A percentile compares a stretch with the other conserved stretches of the same genome.
phyloP scores from a whole-genome alignment of 2,797 vertebrate genomes.

The Platalea minor region DNA sequence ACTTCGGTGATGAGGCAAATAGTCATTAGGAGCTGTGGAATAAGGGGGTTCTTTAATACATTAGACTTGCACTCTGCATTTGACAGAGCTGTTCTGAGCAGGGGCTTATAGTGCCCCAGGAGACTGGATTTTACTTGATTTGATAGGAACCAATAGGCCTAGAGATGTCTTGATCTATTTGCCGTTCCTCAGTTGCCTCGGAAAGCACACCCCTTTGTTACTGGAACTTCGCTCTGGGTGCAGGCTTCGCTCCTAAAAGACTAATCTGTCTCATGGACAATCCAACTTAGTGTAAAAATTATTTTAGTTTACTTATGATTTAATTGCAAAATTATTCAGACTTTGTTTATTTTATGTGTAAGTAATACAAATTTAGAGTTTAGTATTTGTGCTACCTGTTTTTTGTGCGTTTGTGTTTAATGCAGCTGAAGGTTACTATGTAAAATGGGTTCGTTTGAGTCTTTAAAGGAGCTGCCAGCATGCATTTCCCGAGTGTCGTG shows the following conservation, averaged over 20 bases:
- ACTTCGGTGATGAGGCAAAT: not conserved
- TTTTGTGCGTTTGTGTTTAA: not conserved
- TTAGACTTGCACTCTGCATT: not conserved
- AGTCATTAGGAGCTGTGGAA: not conserved
- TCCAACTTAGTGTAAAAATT: not conserved
- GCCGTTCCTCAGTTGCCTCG: not conserved
- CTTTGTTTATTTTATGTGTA: not conserved
- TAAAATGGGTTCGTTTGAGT: conserved; percentile 38
- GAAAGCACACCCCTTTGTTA: not conserved
- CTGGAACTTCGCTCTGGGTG: not conserved
- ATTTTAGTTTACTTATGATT: not conserved
- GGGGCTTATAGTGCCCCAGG: not conserved
- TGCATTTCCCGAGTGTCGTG: conserved; percentile 5
- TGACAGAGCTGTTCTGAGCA: not conserved
- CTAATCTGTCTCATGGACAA: not conserved
- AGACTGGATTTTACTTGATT: not conserved
- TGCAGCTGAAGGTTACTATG: conserved; percentile 37
- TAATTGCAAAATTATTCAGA: not conserved
- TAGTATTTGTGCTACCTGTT: not conserved
- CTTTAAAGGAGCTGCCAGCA: conserved; percentile 48
- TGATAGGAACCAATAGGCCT: not conserved
- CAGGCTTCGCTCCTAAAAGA: not conserved
- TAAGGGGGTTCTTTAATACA: not conserved
- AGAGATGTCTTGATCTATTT: not conserved
- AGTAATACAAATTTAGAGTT: not conserved